Evolutionary conservation across 2,888 invertebrate genomes (phyloP).

Genomic region (Cataglyphis cursor): DNA sequence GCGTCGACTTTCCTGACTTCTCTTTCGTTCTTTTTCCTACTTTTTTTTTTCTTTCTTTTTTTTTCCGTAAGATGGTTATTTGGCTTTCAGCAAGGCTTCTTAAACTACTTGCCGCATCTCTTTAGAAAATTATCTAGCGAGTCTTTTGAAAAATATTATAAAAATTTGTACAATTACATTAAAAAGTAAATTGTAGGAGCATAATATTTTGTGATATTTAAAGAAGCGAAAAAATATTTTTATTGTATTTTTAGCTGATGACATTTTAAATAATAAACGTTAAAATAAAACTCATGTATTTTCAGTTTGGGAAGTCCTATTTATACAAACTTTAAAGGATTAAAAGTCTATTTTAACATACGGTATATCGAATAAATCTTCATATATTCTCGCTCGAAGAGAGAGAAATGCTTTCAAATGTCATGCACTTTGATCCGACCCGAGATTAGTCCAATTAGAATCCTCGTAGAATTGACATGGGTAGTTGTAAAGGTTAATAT

Average conservation of each 20-base stretch:
- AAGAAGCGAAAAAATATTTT: neutral
- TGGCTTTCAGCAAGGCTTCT: slow-evolving; percentile 6
- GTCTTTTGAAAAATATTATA: neutral
- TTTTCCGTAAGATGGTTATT: neutral
- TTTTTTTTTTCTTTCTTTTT: neutral
- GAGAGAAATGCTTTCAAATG: slow-evolving; percentile 17
- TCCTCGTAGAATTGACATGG: slow-evolving; percentile 47
- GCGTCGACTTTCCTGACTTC: slow-evolving; percentile 32
- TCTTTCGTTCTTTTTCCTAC: neutral
- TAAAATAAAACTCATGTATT: neutral
- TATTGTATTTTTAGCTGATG: neutral
- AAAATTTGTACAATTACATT: neutral
- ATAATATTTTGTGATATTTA: neutral
- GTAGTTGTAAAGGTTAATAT: slow-evolving; percentile 54
- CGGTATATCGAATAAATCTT: neutral
- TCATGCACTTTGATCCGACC: slow-evolving; percentile 39
- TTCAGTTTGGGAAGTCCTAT: neutral
- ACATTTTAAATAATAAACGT: neutral
- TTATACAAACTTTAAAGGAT: neutral
- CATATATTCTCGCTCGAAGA: neutral
- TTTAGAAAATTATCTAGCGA: neutral
- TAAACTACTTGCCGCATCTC: neutral
- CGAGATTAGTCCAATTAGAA: slow-evolving; percentile 60
- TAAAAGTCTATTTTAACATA: neutral
- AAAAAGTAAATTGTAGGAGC: neutral